Conservation (phyloP, 2,888 invertebrate genomes). For the Pegoplata infirma region DNA sequence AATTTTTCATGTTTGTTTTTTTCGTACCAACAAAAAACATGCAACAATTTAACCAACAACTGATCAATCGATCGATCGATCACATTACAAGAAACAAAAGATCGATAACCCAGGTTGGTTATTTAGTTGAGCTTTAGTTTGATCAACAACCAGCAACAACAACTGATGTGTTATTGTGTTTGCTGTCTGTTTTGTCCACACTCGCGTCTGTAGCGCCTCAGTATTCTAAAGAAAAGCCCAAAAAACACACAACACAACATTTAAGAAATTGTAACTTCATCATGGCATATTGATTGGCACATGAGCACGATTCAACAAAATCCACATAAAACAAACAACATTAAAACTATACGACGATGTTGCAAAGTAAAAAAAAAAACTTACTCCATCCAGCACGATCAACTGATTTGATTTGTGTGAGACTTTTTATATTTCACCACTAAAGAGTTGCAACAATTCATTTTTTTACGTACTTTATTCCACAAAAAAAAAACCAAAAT, state of each 20-base stretch:
- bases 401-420: conserved; percentile 64
- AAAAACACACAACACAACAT: neutral
- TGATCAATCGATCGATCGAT: conserved; percentile 28
- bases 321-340: conserved; percentile 18
- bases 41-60: conserved; percentile 1
- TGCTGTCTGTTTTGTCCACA: conserved; percentile 75
- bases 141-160: conserved; percentile 62
- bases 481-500: conserved; percentile 47
- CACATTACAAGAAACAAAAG: conserved; percentile 36
- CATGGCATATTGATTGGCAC: conserved; percentile 72
- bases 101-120: conserved; percentile 38
- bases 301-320: conserved; percentile 59
- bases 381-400: conserved; percentile 51
- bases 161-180: conserved; percentile 66
- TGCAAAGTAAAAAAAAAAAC: conserved; percentile 42
- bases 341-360: conserved; percentile 11
- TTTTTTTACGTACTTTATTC: neutral
- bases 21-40: neutral
- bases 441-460: conserved; percentile 37
- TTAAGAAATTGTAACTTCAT: conserved; percentile 68
- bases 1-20: too few relatives aligned
- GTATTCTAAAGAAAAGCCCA: conserved; percentile 12
- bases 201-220: conserved; percentile 64
- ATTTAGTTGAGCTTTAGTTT: conserved; percentile 22
- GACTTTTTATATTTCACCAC: conserved; percentile 58